Evolutionary conservation across 1,140 invertebrate species (phyloP).

Genomic region (Campoletis sonorensis): DNA sequence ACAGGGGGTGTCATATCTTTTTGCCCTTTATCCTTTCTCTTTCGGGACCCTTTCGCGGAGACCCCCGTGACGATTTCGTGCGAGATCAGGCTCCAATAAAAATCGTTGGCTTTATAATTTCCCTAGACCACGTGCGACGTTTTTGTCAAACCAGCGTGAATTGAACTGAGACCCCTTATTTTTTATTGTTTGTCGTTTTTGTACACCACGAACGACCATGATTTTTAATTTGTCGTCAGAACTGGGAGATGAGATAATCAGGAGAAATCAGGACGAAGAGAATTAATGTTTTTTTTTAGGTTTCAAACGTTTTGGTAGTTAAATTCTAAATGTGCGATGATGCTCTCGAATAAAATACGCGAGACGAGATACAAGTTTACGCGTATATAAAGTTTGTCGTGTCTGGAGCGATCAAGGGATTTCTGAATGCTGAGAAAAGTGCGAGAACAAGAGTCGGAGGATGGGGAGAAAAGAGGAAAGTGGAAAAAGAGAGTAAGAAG

Average conservation of each 20-base stretch:
- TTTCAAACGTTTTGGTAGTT: too few relatives aligned
- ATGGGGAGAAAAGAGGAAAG: background rate
- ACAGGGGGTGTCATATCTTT: background rate
- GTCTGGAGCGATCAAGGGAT: background rate
- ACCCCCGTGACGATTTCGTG: background rate
- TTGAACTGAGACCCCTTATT: background rate
- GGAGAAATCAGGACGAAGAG: too few relatives aligned
- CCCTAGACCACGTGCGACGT: slow-evolving; percentile 1
- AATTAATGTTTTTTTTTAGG: too few relatives aligned
- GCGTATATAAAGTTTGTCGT: background rate
- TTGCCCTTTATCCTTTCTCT: background rate
- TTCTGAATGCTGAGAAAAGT: background rate
- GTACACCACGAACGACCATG: too few relatives aligned
- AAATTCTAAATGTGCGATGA: too few relatives aligned
- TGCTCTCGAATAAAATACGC: background rate
- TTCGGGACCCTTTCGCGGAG: background rate
- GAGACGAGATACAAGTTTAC: background rate
- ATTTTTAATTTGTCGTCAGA: too few relatives aligned
- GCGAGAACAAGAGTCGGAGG: background rate
- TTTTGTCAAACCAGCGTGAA: slow-evolving; percentile 4
- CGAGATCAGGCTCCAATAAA: slow-evolving; percentile 38
- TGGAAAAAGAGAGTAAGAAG: background rate
- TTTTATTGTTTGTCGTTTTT: background rate
- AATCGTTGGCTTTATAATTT: slow-evolving; percentile 21
- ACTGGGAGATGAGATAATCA: too few relatives aligned